Conservation (phyloP, 2,888 invertebrate species). For the Tipula helvola region DNA sequence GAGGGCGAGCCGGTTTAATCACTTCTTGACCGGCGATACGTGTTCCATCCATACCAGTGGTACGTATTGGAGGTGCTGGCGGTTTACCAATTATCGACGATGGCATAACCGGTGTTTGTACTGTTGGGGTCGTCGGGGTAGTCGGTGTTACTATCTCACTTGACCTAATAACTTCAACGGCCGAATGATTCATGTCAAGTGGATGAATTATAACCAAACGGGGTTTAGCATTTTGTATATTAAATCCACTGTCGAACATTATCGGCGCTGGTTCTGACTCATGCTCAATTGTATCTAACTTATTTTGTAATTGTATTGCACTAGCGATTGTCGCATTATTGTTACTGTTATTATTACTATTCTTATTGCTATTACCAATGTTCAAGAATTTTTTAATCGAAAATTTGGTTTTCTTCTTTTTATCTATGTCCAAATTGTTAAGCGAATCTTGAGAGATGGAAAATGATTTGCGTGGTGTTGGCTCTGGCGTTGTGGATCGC, state of each 20-base stretch:
- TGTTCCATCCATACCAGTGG: conserved; percentile 21
- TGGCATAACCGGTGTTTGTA: conserved; percentile 21
- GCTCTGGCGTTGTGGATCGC: conserved; percentile 44
- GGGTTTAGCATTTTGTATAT: conserved; percentile 50
- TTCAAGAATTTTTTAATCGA: conserved; percentile 73
- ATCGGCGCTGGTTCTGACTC: not conserved
- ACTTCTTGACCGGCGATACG: conserved; percentile 37
- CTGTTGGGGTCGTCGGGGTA: conserved; percentile 33
- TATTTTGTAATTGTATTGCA: conserved; percentile 25
- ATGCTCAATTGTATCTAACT: conserved; percentile 40
- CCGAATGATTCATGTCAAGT: conserved; percentile 68
- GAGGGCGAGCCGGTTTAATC: conserved; percentile 56
- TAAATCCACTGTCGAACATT: not conserved
- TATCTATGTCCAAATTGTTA: conserved; percentile 35
- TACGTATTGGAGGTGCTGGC: conserved; percentile 64
- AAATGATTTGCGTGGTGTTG: conserved; percentile 53
- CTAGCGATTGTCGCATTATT: not conserved
- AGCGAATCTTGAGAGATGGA: conserved; percentile 63
- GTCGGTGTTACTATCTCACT: conserved; percentile 20
- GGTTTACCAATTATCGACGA: conserved; percentile 40
- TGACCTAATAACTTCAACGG: conserved; percentile 63
- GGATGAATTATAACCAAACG: conserved; percentile 81
- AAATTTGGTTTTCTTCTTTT: conserved; percentile 62
- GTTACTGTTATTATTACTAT: not conserved
- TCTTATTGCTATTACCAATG: conserved; percentile 40